Evolutionary conservation across 1,140 invertebrate genomes (phyloP).

Genomic region (Babylonia areolata): DNA sequence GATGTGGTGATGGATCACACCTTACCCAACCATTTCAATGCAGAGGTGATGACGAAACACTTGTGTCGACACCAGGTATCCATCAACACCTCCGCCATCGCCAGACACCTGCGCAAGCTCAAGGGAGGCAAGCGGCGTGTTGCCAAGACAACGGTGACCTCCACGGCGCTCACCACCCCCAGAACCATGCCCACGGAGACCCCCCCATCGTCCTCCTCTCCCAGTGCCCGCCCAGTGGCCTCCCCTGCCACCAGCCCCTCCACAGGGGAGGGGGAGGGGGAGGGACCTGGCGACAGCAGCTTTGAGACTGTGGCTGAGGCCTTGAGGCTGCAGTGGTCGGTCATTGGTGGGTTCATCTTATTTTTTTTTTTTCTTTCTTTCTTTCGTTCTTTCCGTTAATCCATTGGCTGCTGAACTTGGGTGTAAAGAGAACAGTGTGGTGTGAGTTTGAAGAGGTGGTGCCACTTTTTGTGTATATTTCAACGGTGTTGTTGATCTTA

Average conservation of each 20-base stretch:
- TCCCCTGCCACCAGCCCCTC: background rate
- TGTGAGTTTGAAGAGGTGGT: background rate
- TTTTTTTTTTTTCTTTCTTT: too few relatives aligned
- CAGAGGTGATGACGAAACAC: too few relatives aligned
- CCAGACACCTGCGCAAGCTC: conserved; percentile 37
- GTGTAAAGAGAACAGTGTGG: background rate
- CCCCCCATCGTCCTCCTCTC: background rate
- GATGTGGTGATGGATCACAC: too few relatives aligned
- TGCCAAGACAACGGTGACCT: conserved; percentile 42
- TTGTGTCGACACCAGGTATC: conserved; percentile 61
- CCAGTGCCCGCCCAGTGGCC: conserved; percentile 14
- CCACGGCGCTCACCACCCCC: conserved; percentile 41
- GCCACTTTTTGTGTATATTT: conserved; percentile 15
- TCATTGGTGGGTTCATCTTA: conserved; percentile 64
- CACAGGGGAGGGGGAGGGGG: conserved; percentile 12
- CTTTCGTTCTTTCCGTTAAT: too few relatives aligned
- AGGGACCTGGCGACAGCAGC: conserved; percentile 45
- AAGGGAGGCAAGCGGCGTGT: conserved; percentile 38
- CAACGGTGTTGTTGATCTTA: too few relatives aligned
- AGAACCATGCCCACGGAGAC: conserved; percentile 39
- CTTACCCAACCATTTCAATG: too few relatives aligned
- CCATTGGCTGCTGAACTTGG: background rate
- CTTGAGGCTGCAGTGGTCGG: conserved; percentile 69
- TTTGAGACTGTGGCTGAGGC: conserved; percentile 73
- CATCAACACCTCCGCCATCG: conserved; percentile 59